Conservation (phyloP, 2,888 invertebrate genomes). For the Stenolophus ochropezus region DNA sequence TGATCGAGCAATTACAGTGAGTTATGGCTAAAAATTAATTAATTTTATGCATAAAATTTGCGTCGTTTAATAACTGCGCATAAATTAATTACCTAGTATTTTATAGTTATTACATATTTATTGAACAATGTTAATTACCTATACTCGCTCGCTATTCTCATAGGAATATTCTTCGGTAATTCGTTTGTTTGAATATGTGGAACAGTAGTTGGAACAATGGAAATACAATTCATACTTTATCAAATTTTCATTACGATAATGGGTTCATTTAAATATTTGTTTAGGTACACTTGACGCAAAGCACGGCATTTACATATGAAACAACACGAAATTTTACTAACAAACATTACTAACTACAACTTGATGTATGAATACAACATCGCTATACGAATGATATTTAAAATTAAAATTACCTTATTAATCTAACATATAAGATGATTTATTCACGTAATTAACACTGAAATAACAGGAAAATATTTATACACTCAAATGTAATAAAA, state of each 20-base stretch:
- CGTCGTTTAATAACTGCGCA: slow-evolving; percentile 21
- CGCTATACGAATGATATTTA: not conserved
- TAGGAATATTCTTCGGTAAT: not conserved
- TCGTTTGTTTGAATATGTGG: not conserved
- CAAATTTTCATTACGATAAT: slow-evolving; percentile 28
- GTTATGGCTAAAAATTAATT: slow-evolving; percentile 40
- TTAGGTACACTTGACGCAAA: not conserved
- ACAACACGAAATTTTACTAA: not conserved
- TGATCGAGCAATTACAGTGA: slow-evolving; percentile 24
- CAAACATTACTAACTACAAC: not conserved
- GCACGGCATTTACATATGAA: slow-evolving; percentile 18
- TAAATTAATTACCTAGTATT: slow-evolving; percentile 21
- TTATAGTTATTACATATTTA: slow-evolving; percentile 21
- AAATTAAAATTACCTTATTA: not conserved
- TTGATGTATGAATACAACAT: not conserved
- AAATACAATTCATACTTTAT: slow-evolving; percentile 8
- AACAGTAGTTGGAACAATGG: slow-evolving; percentile 12
- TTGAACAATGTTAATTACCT: slow-evolving; percentile 26
- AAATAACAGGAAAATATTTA: too few species aligned
- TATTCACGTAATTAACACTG: not conserved
- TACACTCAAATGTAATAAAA: too few species aligned
- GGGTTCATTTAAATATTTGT: slow-evolving; percentile 32
- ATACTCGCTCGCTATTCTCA: not conserved
- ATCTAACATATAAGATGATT: not conserved
- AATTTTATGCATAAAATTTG: slow-evolving; percentile 40